Evolutionary conservation across 2,888 invertebrate species (phyloP), one percentile per base, ranked within the genome.

Genomic region (Cancer borealis): DNA sequence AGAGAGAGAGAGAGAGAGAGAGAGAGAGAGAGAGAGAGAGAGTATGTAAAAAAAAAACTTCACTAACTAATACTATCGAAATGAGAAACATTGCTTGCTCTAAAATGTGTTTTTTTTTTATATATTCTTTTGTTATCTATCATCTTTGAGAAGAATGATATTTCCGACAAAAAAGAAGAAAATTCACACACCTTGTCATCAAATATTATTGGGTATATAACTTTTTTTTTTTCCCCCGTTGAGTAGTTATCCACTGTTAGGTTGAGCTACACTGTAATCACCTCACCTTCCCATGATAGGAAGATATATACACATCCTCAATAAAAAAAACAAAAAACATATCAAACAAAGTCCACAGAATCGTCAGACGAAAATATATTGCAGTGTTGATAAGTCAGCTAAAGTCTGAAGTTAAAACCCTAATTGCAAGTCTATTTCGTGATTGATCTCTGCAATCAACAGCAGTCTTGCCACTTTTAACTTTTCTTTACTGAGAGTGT

Each of bases 201-300:
- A 60, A 60, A 60, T 60, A 60, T 60, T 60, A 60, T 60, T 21
- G 60, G 4, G 60, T 60, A 60, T 60, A 60, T 60, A 60, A 39
- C 39, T 1, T 39, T 39, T 39, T 39, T 39, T 39, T 60, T 60
- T 60, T 60, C 60, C 60, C 60, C 39, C 0, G 39, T 60, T 60
- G 17, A 60, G 60, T 21, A 60, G 21, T 17, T 60, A 60, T 79
- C 26, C 30, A n/a, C 26, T 79, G 26, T 26, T 79, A 79, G 26
- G n/a, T 10, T 73, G 73, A 73, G 73, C 17, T 21, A 73, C 73
- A 73, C 73, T 79, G 73, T n/a, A 79, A 79, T 79, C 73, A n/a
- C 26, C 73, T 30, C 10, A 79, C 26, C 26, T 79, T 60, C 21
- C 21, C 60, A 26, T 10, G 73, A 10, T 2, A 26, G 73, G 6